Conservation (phyloP, 2,888 invertebrate genomes). For the Merodon equestris region DNA sequence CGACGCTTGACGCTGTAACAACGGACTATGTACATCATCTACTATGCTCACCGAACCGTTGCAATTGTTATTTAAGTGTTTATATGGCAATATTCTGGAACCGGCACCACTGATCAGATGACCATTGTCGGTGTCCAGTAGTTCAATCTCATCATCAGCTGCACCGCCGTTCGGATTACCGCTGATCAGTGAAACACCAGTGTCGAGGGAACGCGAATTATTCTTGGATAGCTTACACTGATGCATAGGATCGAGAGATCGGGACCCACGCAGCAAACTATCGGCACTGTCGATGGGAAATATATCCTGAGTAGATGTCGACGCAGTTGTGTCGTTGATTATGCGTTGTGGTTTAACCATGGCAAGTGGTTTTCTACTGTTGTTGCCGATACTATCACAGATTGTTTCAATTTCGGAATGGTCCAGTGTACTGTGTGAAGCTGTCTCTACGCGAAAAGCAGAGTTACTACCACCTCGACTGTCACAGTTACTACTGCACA, state of each 20-base stretch:
- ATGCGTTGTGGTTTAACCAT: slow-evolving; percentile 79
- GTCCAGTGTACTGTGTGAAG: slow-evolving; percentile 78
- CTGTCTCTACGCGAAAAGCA: slow-evolving; percentile 73
- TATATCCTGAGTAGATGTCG: slow-evolving; percentile 72
- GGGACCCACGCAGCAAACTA: slow-evolving; percentile 81
- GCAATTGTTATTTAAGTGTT: slow-evolving; percentile 78
- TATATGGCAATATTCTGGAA: slow-evolving; percentile 70
- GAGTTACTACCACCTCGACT: slow-evolving; percentile 69
- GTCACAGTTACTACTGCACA: slow-evolving; percentile 50
- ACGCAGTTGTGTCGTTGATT: slow-evolving; percentile 77
- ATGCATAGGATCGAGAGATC: slow-evolving; percentile 84
- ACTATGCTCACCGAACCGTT: slow-evolving; percentile 77
- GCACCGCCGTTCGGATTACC: slow-evolving; percentile 73
- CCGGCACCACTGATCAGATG: slow-evolving; percentile 63
- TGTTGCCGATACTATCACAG: slow-evolving; percentile 76
- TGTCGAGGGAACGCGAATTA: slow-evolving; percentile 77
- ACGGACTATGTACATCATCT: slow-evolving; percentile 76
- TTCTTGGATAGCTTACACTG: slow-evolving; percentile 76
- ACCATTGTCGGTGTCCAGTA: slow-evolving; percentile 75
- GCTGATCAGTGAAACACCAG: slow-evolving; percentile 71
- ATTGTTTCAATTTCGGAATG: slow-evolving; percentile 78
- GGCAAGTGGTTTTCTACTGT: slow-evolving; percentile 76
- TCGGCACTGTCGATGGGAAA: slow-evolving; percentile 67
- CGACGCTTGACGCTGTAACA: slow-evolving; percentile 78
- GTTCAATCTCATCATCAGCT: slow-evolving; percentile 66